phyloP scores from a whole-genome alignment of 1,140 invertebrate species.

The Neodiprion fabricii region DNA sequence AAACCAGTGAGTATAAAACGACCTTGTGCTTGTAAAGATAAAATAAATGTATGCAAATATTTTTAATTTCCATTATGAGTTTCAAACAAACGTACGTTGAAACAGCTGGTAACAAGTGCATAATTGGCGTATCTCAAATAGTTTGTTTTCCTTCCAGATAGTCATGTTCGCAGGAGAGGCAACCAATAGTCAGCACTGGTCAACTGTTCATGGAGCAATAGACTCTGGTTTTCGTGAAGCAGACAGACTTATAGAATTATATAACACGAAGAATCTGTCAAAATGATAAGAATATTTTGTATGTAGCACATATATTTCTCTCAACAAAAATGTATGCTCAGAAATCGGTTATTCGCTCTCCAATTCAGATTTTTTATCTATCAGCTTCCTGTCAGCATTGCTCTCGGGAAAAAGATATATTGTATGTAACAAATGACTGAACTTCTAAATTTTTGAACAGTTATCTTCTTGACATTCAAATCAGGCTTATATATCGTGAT shows the following conservation, averaged over 20 bases:
- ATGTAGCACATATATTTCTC: too few species aligned
- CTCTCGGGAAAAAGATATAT: not conserved
- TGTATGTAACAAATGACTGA: not conserved
- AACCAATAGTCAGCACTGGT: not conserved
- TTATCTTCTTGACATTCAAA: constrained; percentile 69
- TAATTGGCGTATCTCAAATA: too few species aligned
- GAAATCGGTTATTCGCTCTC: constrained; percentile 28
- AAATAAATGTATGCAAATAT: not conserved
- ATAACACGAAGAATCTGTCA: not conserved
- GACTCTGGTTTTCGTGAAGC: constrained; percentile 82
- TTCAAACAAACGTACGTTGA: constrained; percentile 63
- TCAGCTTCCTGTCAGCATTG: not conserved
- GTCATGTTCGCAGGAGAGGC: not conserved
- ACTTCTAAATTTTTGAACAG: constrained; percentile 20
- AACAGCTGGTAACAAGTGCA: too few species aligned
- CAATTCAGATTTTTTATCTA: not conserved
- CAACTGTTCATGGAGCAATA: constrained; percentile 53
- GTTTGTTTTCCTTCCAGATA: not conserved
- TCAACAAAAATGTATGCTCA: not conserved
- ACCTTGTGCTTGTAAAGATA: constrained; percentile 50
- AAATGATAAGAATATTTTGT: too few species aligned
- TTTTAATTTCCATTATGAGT: constrained; percentile 49
- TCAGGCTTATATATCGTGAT: constrained; percentile 58
- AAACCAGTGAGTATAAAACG: constrained; percentile 7
- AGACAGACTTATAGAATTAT: constrained; percentile 60